Base-by-base conservation (phyloP, 2,888 invertebrate species). In the Formica aserva region DNA sequence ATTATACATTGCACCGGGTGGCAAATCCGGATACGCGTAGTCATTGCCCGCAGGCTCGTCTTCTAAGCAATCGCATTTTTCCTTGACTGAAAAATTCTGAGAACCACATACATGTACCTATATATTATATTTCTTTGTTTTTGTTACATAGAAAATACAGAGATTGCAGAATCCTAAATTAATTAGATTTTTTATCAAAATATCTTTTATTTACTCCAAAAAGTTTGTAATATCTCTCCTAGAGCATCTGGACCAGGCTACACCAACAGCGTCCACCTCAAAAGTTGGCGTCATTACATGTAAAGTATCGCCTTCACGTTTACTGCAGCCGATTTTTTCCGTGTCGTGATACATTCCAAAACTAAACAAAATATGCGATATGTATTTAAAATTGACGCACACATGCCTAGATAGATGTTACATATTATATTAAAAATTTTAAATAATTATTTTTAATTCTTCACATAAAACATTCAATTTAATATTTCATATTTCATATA, bases 271-370 rank as follows among this genome's bases (percentile, higher is more conserved):
- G 93, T 98, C 98, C 0, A 97, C 97, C 90, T 98, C 97, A 92
- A 98, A 97, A 86, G 97, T 97, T 0, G 98, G 98, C 6, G 98
- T 98, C 98, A 98, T 98, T 85, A 98, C 97, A 95, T 98, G 98
- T 81, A 98, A 96, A 26, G 97, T 97, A 32, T 97, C 96, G 0
- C 97, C 98, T 57, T 96, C 96, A 18, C 97, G 96, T 1, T 97
- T 96, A 91, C 97, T 97, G 94, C 98, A 98, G 26, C 98, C 98
- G 87, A 97, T 98, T 94, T 97, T 97, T 91, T 97, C 97, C 0
- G 98, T 98, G 95, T 98, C 98, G 94, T 98, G 98, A 93, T 97
- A 97, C 96, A 98, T 97, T 4, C 98, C 98, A 94, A 98, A 98
- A 95, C 98, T 98, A 74, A 55, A 83, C 67, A 48, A 8, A 57